Base-by-base conservation (phyloP, 2,797 vertebrate species). In the Picus viridis region DNA sequence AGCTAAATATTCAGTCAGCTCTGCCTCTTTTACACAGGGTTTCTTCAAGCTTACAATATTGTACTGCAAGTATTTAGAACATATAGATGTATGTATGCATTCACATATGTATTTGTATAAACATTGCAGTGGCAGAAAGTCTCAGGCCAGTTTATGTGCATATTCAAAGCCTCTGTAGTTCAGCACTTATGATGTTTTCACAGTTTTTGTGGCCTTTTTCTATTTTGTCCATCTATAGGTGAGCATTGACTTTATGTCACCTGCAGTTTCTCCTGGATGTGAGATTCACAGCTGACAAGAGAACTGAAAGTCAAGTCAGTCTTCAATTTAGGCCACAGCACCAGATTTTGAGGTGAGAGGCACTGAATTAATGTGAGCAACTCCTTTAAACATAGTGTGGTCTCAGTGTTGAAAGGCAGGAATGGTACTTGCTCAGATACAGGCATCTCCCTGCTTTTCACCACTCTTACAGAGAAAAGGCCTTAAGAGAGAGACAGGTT, bases 341-440 rank as follows among this genome's bases (percentile, higher is more conserved):
- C 72, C 69, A 77, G 30, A 24, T 71, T 90, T 74, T 91, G 80
- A 92, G 74, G 43, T 53, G 78, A 92, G 58, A 84, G n/a, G 10
- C 45, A 67, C 7, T 88, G 56, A 93, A 92, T 81, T 90, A 94
- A 95, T 49, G n/a, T 61, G 62, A 79, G 62, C n/a, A 79, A 15
- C n/a, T 87, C 63, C 67, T 95, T 95, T 73, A 88, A 93, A 82
- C 41, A 65, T 30, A 82, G 81, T 90, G 91, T 16, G 81, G 92
- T 89, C 93, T 93, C 6, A 36, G 84, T 78, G 92, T 78, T 89
- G 94, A 97, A 96, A 97, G n/a, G 30, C 64, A 78, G 47, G 84
- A 86, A 43, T 63, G 59, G 32, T 81, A 85, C 68, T n/a, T 71
- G n/a, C 53, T 89, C 69, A 68, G 71, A 89, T n/a, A 89, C 18